A percentile compares a stretch with the other conserved stretches of the same genome.
Conservation (phyloP, 2,113 vertebrate species). For the Oreocharis arfaki region DNA sequence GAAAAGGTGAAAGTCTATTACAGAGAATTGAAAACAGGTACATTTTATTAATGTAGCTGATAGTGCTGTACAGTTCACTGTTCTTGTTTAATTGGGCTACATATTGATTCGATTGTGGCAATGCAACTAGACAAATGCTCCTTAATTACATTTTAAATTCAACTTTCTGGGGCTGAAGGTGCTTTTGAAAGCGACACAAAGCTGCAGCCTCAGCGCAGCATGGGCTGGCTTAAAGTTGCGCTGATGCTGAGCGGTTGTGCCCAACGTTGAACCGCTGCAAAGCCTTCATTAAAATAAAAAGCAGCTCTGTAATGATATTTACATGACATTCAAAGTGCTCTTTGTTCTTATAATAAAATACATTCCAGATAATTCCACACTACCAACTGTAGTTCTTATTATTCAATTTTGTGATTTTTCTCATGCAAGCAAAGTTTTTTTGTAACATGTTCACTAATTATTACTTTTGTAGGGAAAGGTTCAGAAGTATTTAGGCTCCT, state of each 20-base stretch:
- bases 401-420: conserved; percentile 45
- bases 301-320: conserved; percentile 70
- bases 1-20: conserved; percentile 3
- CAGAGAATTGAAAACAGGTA: conserved; percentile 21
- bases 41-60: conserved; percentile 47
- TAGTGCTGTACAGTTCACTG: conserved; percentile 26
- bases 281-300: conserved; percentile 61
- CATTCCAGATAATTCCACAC: conserved; percentile 66
- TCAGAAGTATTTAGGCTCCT: conserved; percentile 69
- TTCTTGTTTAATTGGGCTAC: conserved; percentile 52
- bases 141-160: conserved; percentile 61
- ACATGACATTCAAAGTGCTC: conserved; percentile 69
- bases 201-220: not conserved
- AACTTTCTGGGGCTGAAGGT: conserved; percentile 48
- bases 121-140: conserved; percentile 48
- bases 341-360: conserved; percentile 73
- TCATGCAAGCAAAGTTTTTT: conserved; percentile 40
- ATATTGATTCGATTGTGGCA: conserved; percentile 48
- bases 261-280: conserved; percentile 19
- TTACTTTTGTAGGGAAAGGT: conserved; percentile 64
- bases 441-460: conserved; percentile 67
- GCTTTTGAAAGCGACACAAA: not conserved
- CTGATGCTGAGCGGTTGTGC: not conserved
- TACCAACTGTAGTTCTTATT: conserved; percentile 11
- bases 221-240: not conserved